A percentile compares a stretch with the other conserved stretches of the same genome.
These are phyloP conservation scores for Micromussa lordhowensis DNA, from an alignment of 92 coral and sea anemone species.

Conservation along the genomic window DNA sequence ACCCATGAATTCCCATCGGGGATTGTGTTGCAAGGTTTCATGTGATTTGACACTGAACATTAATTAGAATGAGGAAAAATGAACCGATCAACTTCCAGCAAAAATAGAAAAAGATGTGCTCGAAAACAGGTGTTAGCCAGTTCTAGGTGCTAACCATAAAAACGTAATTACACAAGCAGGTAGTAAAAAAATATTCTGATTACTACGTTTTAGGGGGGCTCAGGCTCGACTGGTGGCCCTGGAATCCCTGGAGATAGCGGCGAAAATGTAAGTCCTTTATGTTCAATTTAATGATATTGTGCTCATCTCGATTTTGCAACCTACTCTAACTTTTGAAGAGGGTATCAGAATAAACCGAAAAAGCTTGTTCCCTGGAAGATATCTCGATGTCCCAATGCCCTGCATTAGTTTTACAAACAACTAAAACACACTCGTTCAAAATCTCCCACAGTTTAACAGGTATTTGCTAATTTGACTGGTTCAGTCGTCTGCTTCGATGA, in stretches of 20 bases:
- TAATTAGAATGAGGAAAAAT: no score
- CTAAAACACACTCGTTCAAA: background rate
- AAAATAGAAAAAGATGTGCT: background rate
- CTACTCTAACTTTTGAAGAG: background rate
- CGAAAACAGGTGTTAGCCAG: background rate
- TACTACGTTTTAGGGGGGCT: constrained; percentile 11
- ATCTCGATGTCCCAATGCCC: no score
- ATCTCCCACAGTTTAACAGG: background rate
- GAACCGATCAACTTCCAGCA: background rate
- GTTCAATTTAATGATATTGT: no score
- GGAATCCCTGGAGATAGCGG: constrained; percentile 44
- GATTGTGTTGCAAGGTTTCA: no score
- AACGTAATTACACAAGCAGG: background rate
- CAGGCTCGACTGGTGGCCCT: constrained; percentile 24
- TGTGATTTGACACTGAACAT: no score
- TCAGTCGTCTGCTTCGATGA: no score
- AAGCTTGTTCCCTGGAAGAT: background rate
- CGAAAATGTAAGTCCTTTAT: constrained; percentile 1
- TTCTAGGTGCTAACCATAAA: background rate
- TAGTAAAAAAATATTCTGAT: no score
- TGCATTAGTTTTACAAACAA: no score
- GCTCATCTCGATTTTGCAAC: background rate
- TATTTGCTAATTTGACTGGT: background rate
- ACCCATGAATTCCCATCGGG: no score
- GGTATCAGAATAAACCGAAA: background rate